Evolutionary conservation across 2,888 invertebrate species (phyloP).

Genomic region (Drosophila sordidapex): DNA sequence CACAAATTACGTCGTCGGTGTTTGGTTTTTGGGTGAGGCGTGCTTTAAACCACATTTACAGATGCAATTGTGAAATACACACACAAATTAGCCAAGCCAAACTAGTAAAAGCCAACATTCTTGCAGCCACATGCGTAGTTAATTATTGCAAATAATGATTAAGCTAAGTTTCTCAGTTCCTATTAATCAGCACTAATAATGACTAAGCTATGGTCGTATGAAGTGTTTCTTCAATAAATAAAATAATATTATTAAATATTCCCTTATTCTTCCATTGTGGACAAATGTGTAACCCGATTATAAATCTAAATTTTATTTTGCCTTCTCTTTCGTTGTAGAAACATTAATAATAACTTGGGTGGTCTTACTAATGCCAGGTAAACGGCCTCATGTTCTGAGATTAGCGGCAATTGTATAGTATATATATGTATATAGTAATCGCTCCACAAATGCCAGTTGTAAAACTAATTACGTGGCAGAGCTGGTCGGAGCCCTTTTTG

Average conservation of each 20-base stretch:
- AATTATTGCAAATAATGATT: not conserved
- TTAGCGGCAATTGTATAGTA: not conserved
- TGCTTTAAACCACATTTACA: constrained; percentile 3
- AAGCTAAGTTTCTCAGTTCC: not conserved
- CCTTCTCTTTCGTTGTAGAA: not conserved
- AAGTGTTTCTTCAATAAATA: not conserved
- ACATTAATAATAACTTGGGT: not conserved
- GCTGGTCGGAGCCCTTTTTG: constrained; percentile 20
- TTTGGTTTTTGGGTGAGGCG: constrained; percentile 49
- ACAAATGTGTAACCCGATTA: not conserved
- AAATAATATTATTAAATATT: not conserved
- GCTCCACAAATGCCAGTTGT: constrained; percentile 33
- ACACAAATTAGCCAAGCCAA: constrained; percentile 5
- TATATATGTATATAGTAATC: not conserved
- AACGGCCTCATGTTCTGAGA: not conserved
- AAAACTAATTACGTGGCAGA: constrained; percentile 25
- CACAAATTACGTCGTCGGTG: constrained; percentile 46
- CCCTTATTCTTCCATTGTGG: not conserved
- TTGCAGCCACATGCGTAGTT: not conserved
- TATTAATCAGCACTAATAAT: not conserved
- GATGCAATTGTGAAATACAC: constrained; percentile 21
- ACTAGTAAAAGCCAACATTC: not conserved
- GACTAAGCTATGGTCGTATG: not conserved
- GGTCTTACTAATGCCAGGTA: not conserved
- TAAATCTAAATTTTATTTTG: not conserved